Percentiles rank a stretch among this genome's conserved stretches.
These are phyloP conservation scores for Metellina segmentata DNA, from an alignment of 2,888 invertebrate species.

Conservation along the genomic window DNA sequence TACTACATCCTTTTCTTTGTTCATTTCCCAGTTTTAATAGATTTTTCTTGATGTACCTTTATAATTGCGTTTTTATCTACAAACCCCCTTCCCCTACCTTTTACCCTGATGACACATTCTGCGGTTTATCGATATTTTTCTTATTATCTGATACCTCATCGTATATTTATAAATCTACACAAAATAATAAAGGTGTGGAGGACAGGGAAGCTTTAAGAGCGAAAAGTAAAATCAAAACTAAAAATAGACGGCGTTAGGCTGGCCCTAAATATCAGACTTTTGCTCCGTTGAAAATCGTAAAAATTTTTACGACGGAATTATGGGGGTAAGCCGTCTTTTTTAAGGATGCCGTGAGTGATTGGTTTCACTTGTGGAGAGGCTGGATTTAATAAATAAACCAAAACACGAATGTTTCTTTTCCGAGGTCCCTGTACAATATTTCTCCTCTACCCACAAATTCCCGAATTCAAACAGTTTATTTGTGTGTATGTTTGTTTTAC, in stretches of 20 bases:
- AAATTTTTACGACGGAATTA: slow-evolving; percentile 34
- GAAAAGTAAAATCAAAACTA: neutral
- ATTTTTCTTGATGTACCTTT: neutral
- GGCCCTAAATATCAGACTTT: slow-evolving; percentile 11
- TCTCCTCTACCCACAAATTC: neutral
- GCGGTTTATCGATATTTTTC: neutral
- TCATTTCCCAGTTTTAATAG: too few relatives aligned
- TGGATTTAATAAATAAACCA: slow-evolving; percentile 27
- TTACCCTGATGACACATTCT: neutral
- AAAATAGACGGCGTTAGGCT: neutral
- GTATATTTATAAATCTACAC: neutral
- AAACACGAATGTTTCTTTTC: neutral
- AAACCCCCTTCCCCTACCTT: neutral
- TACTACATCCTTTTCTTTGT: too few relatives aligned
- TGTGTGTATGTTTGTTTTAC: too few relatives aligned
- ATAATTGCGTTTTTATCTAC: neutral
- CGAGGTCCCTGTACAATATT: neutral
- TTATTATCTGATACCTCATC: neutral
- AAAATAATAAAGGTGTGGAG: neutral
- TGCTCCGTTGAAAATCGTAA: slow-evolving; percentile 7
- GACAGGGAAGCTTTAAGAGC: neutral
- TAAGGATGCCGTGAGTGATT: slow-evolving; percentile 14
- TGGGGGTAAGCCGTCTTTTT: slow-evolving; percentile 2
- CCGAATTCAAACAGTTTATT: too few relatives aligned
- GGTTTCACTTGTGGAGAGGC: slow-evolving; percentile 7